Conservation (phyloP, 2,797 vertebrate genomes). For the Coracias cyanogaster region DNA sequence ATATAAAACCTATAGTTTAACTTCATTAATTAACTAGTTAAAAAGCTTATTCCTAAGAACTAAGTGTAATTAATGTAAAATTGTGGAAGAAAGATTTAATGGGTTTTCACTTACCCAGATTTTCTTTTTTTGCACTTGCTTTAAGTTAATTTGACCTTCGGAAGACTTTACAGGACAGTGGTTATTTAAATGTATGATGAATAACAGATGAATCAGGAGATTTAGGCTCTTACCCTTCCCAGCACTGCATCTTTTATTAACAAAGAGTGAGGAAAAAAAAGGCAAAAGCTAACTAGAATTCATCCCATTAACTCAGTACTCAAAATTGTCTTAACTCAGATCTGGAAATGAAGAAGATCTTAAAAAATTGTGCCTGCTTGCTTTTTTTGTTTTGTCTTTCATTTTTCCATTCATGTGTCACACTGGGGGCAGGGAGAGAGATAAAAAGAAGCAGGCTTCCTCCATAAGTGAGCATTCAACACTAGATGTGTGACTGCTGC, state of each 20-base stretch:
- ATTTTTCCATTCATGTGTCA: background rate
- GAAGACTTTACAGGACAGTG: background rate
- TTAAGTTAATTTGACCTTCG: background rate
- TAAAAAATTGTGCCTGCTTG: background rate
- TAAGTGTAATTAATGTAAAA: background rate
- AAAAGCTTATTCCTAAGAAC: background rate
- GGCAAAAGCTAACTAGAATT: background rate
- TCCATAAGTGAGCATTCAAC: background rate
- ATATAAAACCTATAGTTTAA: background rate
- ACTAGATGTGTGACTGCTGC: background rate
- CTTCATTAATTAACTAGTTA: background rate
- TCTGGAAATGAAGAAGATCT: background rate
- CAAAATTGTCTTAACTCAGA: background rate
- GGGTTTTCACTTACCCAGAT: background rate
- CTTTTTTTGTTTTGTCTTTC: background rate
- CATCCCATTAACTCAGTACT: background rate
- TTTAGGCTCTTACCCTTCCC: background rate
- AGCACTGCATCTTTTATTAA: background rate
- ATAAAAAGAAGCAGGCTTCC: background rate
- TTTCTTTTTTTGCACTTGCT: background rate
- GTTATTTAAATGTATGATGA: background rate
- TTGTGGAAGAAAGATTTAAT: background rate
- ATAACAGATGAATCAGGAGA: background rate
- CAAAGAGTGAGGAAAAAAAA: background rate
- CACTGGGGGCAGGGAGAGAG: no score